These are phyloP conservation scores for Trachemys scripta DNA, from an alignment of 2,113 vertebrate genomes.

Conservation along the genomic window DNA sequence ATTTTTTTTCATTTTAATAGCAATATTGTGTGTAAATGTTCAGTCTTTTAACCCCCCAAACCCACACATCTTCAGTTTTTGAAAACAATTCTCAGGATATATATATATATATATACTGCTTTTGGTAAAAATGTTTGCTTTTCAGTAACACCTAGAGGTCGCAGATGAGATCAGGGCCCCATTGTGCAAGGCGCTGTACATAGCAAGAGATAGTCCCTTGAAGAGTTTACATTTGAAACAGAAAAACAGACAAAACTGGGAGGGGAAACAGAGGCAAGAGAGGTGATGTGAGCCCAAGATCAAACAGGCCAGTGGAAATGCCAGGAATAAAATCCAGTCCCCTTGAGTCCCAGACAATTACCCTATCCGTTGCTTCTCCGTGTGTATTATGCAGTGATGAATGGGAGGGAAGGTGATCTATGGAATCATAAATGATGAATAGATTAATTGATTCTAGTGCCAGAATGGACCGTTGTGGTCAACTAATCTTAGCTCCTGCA, in stretches of 20 bases:
- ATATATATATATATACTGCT: neutral
- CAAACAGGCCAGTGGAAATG: neutral
- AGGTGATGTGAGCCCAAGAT: neutral
- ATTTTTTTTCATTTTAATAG: neutral
- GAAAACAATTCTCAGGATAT: neutral
- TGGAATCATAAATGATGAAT: too few relatives aligned
- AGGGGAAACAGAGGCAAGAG: neutral
- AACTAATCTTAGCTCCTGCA: too few relatives aligned
- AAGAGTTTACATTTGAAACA: neutral
- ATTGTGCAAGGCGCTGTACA: neutral
- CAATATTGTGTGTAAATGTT: neutral
- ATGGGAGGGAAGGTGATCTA: neutral
- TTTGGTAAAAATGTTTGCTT: neutral
- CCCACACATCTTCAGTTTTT: neutral
- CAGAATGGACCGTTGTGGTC: too few relatives aligned
- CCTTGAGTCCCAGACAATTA: too few relatives aligned
- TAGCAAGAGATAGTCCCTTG: neutral
- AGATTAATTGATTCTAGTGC: too few relatives aligned
- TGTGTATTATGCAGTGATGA: neutral
- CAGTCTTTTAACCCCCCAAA: neutral
- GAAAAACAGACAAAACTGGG: neutral
- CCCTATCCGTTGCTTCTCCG: neutral
- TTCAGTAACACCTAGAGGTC: neutral
- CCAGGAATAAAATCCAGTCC: neutral
- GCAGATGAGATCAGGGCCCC: neutral